Percentiles rank a stretch among this genome's conserved stretches.
These are phyloP conservation scores for Eupithecia pulchellata DNA, from an alignment of 2,888 invertebrate species.

Conservation along the genomic window DNA sequence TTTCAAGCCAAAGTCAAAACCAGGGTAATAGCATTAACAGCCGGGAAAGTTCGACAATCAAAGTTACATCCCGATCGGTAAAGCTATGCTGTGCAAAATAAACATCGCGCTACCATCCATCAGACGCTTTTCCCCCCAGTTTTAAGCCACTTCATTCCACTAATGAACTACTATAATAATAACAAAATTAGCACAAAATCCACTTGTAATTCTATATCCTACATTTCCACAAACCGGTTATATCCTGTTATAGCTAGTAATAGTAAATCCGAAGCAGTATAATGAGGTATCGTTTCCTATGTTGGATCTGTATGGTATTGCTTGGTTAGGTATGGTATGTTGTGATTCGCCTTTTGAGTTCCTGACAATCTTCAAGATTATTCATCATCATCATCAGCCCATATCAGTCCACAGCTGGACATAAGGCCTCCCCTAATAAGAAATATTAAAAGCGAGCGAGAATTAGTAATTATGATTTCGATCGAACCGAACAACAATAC, in stretches of 20 bases:
- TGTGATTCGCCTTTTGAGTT: neutral
- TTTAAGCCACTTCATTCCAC: neutral
- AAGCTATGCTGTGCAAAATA: too few species aligned
- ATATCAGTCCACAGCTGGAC: too few species aligned
- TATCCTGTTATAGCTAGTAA: constrained; percentile 6
- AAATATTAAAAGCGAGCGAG: too few species aligned
- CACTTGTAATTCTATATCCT: neutral
- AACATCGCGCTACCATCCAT: too few species aligned
- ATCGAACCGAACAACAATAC: too few species aligned
- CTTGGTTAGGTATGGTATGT: constrained; percentile 12
- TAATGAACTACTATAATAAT: neutral
- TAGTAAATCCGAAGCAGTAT: constrained; percentile 11
- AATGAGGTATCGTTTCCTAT: constrained; percentile 20
- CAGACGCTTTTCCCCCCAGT: neutral
- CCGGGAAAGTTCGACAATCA: too few species aligned
- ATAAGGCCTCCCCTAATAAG: too few species aligned
- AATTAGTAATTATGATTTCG: too few species aligned
- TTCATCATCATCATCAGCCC: too few species aligned
- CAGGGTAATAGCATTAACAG: too few species aligned
- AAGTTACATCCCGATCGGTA: too few species aligned
- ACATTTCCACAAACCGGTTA: constrained; percentile 18
- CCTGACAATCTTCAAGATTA: neutral
- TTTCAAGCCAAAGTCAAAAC: too few species aligned
- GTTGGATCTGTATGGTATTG: neutral
- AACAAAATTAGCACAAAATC: constrained; percentile 22